Evolutionary conservation across 2,888 invertebrate species (phyloP), one percentile per base, ranked within the genome.

Genomic region (Chymomyza amoena): DNA sequence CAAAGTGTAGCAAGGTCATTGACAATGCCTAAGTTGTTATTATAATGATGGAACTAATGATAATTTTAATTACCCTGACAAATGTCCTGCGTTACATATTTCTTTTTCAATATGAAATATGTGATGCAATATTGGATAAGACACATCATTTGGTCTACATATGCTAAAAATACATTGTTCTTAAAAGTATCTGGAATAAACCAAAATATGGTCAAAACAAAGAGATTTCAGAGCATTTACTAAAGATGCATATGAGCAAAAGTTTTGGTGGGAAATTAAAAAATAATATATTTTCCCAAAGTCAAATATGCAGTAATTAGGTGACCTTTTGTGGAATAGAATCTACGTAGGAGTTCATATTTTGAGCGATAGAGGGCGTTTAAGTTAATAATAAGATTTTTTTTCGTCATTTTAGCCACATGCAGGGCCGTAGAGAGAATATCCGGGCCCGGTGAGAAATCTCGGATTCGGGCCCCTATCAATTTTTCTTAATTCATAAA

Each of bases 1-100:
- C 64, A 66, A 86, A 85, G 52, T 86, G 84, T 80, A 72, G 82
- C 88, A 86, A 85, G 85, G 85, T 84, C 81, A 80, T 39, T 28
- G 63, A 18, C 16, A 18, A 28, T 45, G 39, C 39, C 13, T 28
- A 15, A 18, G 52, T 61, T n/a, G 16, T 50, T 66, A 9, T 50
- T 45, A 16, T 7, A 62, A 50, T 62, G 13, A 28, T 63, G 13
- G 28, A 18, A 57, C 18, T 57, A 18, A 57, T 57, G 25, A 57
- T 25, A 15, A 28, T 57, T 57, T 57, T 20, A 13, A 20, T 57
- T 28, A 18, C 57, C 57, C 18, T 57, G 25, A 25, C 15, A 45
- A 45, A 45, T 45, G 10, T 13, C 51, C 18, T 15, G 66, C 20
- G 28, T 66, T 66, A 32, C 50, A 50, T 1, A 51, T 16, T 16